Conservation (phyloP, 2,113 vertebrate genomes). For the Notarius quadriscutis region DNA sequence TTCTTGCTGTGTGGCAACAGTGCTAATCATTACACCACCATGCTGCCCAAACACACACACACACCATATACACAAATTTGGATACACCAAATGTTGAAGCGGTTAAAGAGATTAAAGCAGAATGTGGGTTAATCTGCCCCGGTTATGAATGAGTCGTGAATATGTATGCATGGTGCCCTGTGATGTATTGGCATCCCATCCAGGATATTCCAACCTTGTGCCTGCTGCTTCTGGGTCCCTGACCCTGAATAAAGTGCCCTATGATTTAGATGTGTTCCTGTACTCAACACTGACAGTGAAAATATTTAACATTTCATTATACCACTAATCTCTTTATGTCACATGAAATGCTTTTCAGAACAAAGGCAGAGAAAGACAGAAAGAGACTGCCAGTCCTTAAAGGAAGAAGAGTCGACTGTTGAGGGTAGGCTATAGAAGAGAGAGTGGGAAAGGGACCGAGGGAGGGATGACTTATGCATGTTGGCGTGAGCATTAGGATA, state of each 20-base stretch:
- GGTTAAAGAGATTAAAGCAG: not conserved
- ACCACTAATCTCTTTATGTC: not conserved
- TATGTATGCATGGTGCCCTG: not conserved
- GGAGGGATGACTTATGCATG: constrained; percentile 43
- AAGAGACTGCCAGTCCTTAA: not conserved
- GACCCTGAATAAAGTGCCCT: not conserved
- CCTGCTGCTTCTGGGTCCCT: not conserved
- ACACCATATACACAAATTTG: not conserved
- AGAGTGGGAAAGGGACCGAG: not conserved
- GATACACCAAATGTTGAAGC: not conserved
- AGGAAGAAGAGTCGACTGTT: not conserved
- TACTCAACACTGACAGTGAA: not conserved
- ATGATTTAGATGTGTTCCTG: not conserved
- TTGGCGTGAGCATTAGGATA: constrained; percentile 65
- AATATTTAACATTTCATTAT: not conserved
- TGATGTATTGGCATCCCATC: not conserved
- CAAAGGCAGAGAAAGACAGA: not conserved
- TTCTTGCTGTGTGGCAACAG: no score
- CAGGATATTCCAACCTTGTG: not conserved
- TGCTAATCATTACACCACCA: no score
- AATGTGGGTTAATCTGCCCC: not conserved
- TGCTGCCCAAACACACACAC: no score
- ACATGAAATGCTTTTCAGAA: not conserved
- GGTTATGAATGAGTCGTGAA: not conserved
- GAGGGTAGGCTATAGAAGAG: not conserved